These are phyloP conservation scores for Drosophila elegans DNA, from an alignment of 1,140 invertebrate genomes.

Conservation along the genomic window DNA sequence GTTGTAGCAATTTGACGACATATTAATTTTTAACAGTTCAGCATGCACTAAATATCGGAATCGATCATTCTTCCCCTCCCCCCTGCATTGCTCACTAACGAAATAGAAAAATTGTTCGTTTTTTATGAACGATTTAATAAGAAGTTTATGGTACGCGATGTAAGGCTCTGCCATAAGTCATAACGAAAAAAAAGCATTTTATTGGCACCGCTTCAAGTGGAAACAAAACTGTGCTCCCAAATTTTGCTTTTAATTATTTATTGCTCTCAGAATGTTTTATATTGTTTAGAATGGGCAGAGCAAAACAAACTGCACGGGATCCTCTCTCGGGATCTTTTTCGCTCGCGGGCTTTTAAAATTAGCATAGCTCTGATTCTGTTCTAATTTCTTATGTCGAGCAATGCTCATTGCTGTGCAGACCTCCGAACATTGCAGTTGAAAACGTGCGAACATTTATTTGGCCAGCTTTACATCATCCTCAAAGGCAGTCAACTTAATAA, in stretches of 20 bases:
- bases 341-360: constrained; percentile 57
- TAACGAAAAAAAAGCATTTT: constrained; percentile 1
- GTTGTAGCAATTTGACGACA: no score
- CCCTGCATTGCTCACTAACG: background rate
- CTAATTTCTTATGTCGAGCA: constrained; percentile 23
- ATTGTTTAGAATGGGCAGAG: constrained; percentile 75
- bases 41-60: no score
- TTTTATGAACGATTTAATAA: constrained; percentile 1
- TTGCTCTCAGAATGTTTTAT: background rate
- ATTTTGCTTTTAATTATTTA: background rate
- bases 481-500: constrained; percentile 4
- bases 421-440: constrained; percentile 54
- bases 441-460: constrained; percentile 7
- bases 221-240: background rate
- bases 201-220: constrained; percentile 16
- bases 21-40: no score
- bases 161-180: background rate
- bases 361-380: constrained; percentile 58
- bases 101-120: background rate
- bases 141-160: background rate
- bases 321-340: constrained; percentile 31
- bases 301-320: constrained; percentile 69
- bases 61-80: no score
- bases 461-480: constrained; percentile 70
- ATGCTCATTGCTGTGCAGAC: constrained; percentile 59